Percentiles rank a stretch among this genome's conserved stretches.
These are phyloP conservation scores for Cheilosia soror DNA, from an alignment of 2,888 invertebrate species.

Conservation along the genomic window DNA sequence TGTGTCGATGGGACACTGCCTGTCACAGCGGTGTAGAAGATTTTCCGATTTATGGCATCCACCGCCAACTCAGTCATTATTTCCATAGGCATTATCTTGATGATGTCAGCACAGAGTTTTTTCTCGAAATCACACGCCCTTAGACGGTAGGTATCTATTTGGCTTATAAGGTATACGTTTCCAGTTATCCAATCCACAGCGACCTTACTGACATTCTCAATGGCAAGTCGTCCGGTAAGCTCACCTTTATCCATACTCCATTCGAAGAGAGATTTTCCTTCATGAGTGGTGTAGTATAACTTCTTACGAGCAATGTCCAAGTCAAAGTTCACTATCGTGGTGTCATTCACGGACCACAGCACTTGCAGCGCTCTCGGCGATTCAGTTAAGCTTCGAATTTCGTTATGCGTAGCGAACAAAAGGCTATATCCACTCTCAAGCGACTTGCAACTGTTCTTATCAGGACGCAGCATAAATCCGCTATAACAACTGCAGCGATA, in stretches of 20 bases:
- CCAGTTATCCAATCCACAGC: constrained; percentile 90
- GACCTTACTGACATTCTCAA: constrained; percentile 85
- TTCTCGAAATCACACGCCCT: constrained; percentile 85
- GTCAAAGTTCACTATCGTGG: constrained; percentile 85
- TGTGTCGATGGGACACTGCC: constrained; percentile 84
- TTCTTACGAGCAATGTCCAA: constrained; percentile 83
- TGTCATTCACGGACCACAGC: constrained; percentile 83
- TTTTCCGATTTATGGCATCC: constrained; percentile 86
- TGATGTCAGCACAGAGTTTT: constrained; percentile 85
- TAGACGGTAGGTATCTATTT: constrained; percentile 81
- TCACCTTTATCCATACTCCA: constrained; percentile 80
- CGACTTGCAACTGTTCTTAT: constrained; percentile 89
- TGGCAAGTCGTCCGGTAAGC: constrained; percentile 81
- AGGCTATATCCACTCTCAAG: constrained; percentile 85
- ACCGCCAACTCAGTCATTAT: constrained; percentile 87
- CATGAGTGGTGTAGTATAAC: constrained; percentile 85
- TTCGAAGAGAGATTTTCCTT: constrained; percentile 83
- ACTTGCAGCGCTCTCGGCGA: constrained; percentile 80
- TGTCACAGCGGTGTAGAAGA: constrained; percentile 86
- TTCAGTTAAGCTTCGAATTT: constrained; percentile 85
- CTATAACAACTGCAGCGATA: constrained; percentile 82
- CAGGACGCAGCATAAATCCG: constrained; percentile 84
- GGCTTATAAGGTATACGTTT: constrained; percentile 88
- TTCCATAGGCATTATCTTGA: constrained; percentile 84
- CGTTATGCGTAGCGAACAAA: constrained; percentile 85